Conservation (phyloP, 2,797 vertebrate species). For the Enteromius paludinosus region DNA sequence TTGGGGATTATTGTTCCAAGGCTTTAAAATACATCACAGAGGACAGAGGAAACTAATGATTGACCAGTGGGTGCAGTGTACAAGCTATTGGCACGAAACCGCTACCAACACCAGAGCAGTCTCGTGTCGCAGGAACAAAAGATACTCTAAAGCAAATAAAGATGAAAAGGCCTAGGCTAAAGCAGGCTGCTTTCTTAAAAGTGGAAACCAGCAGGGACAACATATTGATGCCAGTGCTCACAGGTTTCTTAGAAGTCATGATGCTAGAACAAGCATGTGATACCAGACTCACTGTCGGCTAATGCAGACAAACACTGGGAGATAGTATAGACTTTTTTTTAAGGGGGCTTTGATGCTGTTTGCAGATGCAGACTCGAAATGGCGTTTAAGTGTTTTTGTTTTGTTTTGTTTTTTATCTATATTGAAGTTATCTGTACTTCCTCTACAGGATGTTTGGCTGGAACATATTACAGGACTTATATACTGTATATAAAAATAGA, state of each 20-base stretch:
- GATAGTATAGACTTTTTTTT: neutral
- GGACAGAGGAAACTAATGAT: slow-evolving; percentile 35
- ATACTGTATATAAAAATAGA: neutral
- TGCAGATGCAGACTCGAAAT: neutral
- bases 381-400: neutral
- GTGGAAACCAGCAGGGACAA: slow-evolving; percentile 3
- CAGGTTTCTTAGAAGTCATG: neutral
- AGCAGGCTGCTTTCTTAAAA: slow-evolving; percentile 32
- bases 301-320: neutral
- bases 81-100: slow-evolving; percentile 20
- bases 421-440: neutral
- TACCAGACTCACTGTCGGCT: neutral
- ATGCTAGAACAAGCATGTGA: neutral
- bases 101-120: neutral
- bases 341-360: neutral
- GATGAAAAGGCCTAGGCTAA: neutral
- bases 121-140: neutral
- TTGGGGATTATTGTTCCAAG: slow-evolving; percentile 31
- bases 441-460: neutral
- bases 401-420: neutral
- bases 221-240: neutral
- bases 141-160: slow-evolving; percentile 8
- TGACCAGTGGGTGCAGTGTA: slow-evolving; percentile 34
- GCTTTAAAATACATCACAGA: slow-evolving; percentile 40
- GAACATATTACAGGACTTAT: neutral